Conservation (phyloP, 2,888 invertebrate species). For the Phorcus lineatus region DNA sequence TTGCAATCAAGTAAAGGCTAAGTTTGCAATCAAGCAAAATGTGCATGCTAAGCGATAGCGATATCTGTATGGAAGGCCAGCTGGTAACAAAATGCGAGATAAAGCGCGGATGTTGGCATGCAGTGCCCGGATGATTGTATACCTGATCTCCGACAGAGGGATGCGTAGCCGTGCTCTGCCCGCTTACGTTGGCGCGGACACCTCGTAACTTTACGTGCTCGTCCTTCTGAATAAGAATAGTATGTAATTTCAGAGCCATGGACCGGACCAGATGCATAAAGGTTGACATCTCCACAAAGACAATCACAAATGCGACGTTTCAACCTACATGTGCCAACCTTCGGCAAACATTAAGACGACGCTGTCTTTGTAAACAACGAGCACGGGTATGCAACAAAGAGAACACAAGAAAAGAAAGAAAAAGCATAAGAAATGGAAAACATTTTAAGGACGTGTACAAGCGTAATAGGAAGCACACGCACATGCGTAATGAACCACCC, state of each 20-base stretch:
- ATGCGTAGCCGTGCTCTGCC: conserved; percentile 17
- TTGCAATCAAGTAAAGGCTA: too few species aligned
- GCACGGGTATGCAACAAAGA: background rate
- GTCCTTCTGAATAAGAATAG: conserved; percentile 22
- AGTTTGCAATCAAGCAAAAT: too few species aligned
- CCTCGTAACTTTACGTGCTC: conserved; percentile 6
- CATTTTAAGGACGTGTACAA: too few species aligned
- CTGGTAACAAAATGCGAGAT: background rate
- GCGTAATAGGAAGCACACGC: background rate
- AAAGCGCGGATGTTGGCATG: background rate
- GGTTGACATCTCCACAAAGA: too few species aligned
- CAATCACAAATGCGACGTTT: too few species aligned
- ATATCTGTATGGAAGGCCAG: too few species aligned
- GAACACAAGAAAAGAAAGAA: background rate
- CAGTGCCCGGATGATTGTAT: background rate
- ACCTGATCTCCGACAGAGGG: conserved; percentile 21
- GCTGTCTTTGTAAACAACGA: background rate
- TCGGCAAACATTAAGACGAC: too few species aligned
- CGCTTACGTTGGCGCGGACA: conserved; percentile 15
- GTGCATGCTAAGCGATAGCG: too few species aligned
- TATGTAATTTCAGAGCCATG: background rate
- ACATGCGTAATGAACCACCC: background rate
- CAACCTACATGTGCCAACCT: too few species aligned
- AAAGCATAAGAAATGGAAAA: background rate
- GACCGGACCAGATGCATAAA: too few species aligned